phyloP scores from a whole-genome alignment of 2,797 vertebrate genomes.

The Threskiornis aethiopicus region DNA sequence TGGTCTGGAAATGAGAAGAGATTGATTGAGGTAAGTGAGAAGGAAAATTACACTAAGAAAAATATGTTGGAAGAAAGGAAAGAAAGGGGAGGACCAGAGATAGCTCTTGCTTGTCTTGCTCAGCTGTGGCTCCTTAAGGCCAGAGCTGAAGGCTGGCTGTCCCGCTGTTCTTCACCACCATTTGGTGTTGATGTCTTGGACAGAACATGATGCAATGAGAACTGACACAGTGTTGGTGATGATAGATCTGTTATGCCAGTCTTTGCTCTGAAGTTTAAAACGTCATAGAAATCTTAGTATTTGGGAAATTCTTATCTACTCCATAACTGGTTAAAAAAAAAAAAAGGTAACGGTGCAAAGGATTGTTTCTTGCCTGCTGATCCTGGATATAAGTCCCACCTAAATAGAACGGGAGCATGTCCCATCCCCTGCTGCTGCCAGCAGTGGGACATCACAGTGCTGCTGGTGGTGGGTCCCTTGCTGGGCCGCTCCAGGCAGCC shows the following conservation, averaged over 20 bases:
- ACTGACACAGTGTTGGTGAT: neutral
- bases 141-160: neutral
- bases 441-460: neutral
- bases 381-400: neutral
- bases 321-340: neutral
- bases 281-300: neutral
- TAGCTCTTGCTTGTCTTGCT: neutral
- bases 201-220: neutral
- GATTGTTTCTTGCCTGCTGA: neutral
- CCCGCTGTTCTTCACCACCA: neutral
- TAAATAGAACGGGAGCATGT: neutral
- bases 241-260: neutral
- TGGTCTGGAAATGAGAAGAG: constrained; percentile 9
- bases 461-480: neutral
- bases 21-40: constrained; percentile 31
- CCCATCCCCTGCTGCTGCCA: too few relatives aligned
- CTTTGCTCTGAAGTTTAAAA: neutral
- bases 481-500: neutral
- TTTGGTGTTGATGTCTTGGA: neutral
- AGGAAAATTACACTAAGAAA: neutral
- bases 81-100: neutral
- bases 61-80: neutral
- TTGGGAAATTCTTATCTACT: neutral
- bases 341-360: neutral
- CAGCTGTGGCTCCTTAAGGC: neutral